Conservation (phyloP, 1,140 invertebrate genomes). For the Drosophila eugracilis region DNA sequence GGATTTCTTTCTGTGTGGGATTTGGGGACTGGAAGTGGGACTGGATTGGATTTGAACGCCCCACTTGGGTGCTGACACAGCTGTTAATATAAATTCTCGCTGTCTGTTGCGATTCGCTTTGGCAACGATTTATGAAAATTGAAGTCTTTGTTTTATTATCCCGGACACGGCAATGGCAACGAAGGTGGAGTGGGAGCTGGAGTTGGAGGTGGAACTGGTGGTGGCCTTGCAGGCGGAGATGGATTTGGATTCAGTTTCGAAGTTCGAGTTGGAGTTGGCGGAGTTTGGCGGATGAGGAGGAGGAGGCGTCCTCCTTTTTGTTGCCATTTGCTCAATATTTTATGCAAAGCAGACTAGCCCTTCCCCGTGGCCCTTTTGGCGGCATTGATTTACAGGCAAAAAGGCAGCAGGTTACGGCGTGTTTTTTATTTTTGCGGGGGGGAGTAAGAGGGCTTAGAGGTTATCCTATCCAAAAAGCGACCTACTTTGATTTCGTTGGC, state of each 20-base stretch:
- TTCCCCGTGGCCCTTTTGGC: conserved; percentile 10
- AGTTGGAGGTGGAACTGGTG: neutral
- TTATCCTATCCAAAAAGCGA: conserved; percentile 27
- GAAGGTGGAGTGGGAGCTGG: conserved; percentile 1
- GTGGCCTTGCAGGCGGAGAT: neutral
- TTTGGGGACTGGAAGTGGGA: neutral
- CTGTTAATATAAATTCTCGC: conserved; percentile 74
- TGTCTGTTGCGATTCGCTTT: conserved; percentile 56
- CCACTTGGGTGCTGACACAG: conserved; percentile 47
- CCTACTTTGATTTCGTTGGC: conserved; percentile 60
- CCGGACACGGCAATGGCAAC: conserved; percentile 22
- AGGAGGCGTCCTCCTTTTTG: conserved; percentile 5
- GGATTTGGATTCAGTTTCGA: no score
- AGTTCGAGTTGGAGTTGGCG: neutral
- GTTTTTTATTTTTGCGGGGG: no score
- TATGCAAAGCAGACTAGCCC: conserved; percentile 64
- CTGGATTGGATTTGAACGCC: conserved; percentile 35
- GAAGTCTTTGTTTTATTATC: conserved; percentile 78
- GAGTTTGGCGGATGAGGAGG: neutral
- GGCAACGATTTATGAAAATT: conserved; percentile 81
- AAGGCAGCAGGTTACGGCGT: conserved; percentile 49
- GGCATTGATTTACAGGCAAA: conserved; percentile 53
- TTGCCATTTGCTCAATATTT: conserved; percentile 62
- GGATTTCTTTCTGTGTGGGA: conserved; percentile 8
- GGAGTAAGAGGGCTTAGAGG: conserved; percentile 9